phyloP scores from a whole-genome alignment of 1,140 invertebrate genomes.

The Procambarus virginalis region DNA sequence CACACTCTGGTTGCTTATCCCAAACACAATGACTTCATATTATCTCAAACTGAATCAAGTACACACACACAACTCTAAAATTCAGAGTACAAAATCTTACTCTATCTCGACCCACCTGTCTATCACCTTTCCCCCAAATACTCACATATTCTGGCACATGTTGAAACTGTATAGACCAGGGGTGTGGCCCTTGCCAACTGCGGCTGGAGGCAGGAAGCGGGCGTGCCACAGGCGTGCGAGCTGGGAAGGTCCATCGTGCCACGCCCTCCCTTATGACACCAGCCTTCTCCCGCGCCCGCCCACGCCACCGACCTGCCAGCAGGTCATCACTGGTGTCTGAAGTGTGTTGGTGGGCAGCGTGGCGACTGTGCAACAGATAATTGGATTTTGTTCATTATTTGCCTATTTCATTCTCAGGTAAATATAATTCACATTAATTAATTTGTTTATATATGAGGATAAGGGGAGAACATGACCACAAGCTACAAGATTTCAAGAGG shows the following conservation, averaged over 20 bases:
- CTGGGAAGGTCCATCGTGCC: constrained; percentile 34
- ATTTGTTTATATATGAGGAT: too few species aligned
- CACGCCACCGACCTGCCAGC: not conserved
- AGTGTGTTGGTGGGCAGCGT: constrained; percentile 11
- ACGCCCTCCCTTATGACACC: constrained; percentile 32
- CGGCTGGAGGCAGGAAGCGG: not conserved
- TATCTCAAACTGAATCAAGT: too few species aligned
- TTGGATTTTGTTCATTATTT: too few species aligned
- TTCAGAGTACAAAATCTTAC: too few species aligned
- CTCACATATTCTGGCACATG: constrained; percentile 20
- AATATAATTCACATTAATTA: not conserved
- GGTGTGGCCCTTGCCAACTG: not conserved
- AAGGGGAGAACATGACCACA: too few species aligned
- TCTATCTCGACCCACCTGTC: too few species aligned
- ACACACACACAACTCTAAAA: too few species aligned
- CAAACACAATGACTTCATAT: too few species aligned
- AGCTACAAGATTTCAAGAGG: too few species aligned
- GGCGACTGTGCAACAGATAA: constrained; percentile 12
- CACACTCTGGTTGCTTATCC: too few species aligned
- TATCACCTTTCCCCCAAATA: too few species aligned
- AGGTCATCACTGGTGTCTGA: constrained; percentile 1
- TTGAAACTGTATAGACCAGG: constrained; percentile 27
- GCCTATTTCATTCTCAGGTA: not conserved
- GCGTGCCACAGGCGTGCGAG: not conserved
- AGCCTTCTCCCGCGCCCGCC: constrained; percentile 8